Evolutionary conservation across 2,888 invertebrate species (phyloP).

Genomic region (Eilema sororculum): DNA sequence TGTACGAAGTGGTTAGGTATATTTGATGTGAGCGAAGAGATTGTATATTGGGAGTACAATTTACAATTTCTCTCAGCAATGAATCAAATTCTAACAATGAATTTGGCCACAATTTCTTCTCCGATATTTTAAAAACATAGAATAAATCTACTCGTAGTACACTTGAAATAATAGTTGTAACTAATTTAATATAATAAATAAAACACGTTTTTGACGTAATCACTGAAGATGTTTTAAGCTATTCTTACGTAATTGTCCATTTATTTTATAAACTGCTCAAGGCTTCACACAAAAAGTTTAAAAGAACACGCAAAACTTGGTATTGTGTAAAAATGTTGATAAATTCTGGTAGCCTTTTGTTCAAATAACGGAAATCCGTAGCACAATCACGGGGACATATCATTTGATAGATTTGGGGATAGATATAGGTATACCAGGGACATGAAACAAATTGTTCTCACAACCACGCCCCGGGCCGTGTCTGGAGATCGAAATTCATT

Average conservation of each 20-base stretch:
- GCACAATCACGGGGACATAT: constrained; percentile 31
- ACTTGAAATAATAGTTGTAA: background rate
- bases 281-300: background rate
- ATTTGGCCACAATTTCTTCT: background rate
- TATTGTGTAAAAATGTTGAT: background rate
- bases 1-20: too few relatives aligned
- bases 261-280: background rate
- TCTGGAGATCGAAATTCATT: constrained; percentile 86
- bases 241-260: background rate
- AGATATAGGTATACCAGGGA: constrained; percentile 71
- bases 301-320: background rate
- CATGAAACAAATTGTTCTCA: constrained; percentile 84
- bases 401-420: constrained; percentile 42
- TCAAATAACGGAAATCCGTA: constrained; percentile 33
- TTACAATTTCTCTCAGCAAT: too few relatives aligned
- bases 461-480: constrained; percentile 82
- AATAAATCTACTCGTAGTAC: background rate
- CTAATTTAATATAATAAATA: constrained; percentile 1
- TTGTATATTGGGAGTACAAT: background rate
- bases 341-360: constrained; percentile 30
- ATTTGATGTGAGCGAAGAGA: too few relatives aligned
- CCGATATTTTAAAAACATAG: background rate
- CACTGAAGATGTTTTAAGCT: background rate
- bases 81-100: too few relatives aligned
- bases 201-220: background rate